Conservation (phyloP, 2,888 invertebrate genomes). For the Volucella inanis region DNA sequence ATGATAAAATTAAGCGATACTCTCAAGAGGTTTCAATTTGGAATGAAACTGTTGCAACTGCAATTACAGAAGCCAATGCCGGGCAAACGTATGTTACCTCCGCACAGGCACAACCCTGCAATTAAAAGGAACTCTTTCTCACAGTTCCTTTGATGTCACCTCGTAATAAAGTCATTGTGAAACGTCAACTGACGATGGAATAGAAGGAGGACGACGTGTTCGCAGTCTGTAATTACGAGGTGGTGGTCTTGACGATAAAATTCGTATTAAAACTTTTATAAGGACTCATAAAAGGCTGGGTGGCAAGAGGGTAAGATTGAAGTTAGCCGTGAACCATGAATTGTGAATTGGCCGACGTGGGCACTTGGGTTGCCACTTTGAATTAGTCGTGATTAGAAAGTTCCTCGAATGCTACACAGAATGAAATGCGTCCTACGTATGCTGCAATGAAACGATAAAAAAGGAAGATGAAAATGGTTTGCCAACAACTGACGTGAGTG, state of each 20-base stretch:
- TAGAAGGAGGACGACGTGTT: conserved; percentile 64
- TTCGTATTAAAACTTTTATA: conserved; percentile 66
- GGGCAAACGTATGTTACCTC: background rate
- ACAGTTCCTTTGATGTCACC: conserved; percentile 72
- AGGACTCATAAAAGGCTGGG: conserved; percentile 60
- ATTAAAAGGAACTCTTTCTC: conserved; percentile 71
- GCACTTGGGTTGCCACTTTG: conserved; percentile 46
- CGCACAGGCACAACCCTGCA: conserved; percentile 38
- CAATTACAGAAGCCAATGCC: conserved; percentile 5
- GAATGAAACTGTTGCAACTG: conserved; percentile 63
- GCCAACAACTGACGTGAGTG: conserved; percentile 45
- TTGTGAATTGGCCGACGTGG: background rate
- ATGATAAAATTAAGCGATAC: conserved; percentile 72
- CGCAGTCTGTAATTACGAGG: conserved; percentile 64
- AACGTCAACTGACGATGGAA: conserved; percentile 44
- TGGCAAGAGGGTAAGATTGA: conserved; percentile 29
- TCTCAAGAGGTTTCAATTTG: conserved; percentile 60
- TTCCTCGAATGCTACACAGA: conserved; percentile 22
- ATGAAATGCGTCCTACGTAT: conserved; percentile 37
- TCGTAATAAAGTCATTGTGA: conserved; percentile 72
- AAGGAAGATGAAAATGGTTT: conserved; percentile 23
- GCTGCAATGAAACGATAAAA: conserved; percentile 40
- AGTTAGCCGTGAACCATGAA: conserved; percentile 5
- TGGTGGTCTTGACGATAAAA: conserved; percentile 66
- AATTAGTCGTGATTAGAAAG: conserved; percentile 42